Evolutionary conservation across 1,140 invertebrate genomes (phyloP), one percentile per base, ranked within the genome.

Genomic region (Cotesia chilonis): DNA sequence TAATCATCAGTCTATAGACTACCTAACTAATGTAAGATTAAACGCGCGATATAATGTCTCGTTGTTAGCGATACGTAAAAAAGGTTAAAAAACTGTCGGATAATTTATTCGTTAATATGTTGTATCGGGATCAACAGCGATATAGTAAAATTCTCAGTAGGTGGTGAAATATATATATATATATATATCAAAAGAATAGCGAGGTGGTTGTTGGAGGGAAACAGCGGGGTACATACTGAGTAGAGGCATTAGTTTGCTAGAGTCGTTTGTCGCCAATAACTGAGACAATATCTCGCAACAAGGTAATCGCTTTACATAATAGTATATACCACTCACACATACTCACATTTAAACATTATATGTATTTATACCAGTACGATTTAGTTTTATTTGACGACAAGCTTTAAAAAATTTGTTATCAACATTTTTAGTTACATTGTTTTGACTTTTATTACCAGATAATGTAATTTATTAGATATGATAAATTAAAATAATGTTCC

Each of bases 211-310:
- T 4, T 47, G 3, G 41, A 47, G 41, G 41, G 17, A 55, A 9
- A 14, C 54, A 12, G 61, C 61, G 38, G 61, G 61, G 61, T 20
- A 61, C 35, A 61, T 35, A 61, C 35, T 57, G 54, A 57, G 35
- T 36, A 12, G 10, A 47, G 36, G 47, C 59, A 60, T 35, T 60
- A 64, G 61, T 64, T 64, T 37, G 10, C 61, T 64, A 37, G 36
- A 64, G 61, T 64, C 51, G 36, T 71, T 66, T 71, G 61, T 55
- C 20, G 35, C 35, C 28, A 71, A 71, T 71, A 71, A 66, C 10
- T 71, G 61, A 83, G 77, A 81, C 81, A 82, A 82, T 82, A 79
- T 71, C 51, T 54, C 73, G 81, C 79, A 84, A 83, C 78, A 78
- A 84, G 80, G 77, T 84, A 83, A 85, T 83, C 79, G 75, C 75